Evolutionary conservation across 2,797 vertebrate genomes (phyloP).

Genomic region (Acridotheres tristis): DNA sequence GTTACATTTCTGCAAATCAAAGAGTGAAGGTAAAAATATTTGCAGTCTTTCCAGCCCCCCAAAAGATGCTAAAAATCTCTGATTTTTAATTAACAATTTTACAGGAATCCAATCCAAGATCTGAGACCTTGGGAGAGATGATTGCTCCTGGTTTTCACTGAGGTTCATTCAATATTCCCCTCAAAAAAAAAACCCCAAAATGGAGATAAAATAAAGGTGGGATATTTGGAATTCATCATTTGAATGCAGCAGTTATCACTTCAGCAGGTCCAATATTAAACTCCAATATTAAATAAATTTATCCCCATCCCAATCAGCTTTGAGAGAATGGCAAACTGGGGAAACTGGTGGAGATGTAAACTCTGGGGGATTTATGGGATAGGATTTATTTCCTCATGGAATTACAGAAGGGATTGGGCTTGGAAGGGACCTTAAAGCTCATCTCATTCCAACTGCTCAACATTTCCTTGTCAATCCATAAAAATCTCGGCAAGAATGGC

Average conservation of each 20-base stretch:
- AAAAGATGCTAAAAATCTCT: not conserved
- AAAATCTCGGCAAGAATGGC: not conserved
- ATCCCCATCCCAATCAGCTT: not conserved
- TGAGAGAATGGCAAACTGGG: not conserved
- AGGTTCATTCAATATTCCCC: not conserved
- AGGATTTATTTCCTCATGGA: no score
- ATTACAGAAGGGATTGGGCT: not conserved
- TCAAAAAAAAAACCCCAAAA: not conserved
- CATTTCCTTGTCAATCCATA: fast-evolving
- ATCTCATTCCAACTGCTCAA: not conserved
- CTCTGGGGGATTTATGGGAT: not conserved
- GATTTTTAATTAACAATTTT: not conserved
- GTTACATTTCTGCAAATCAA: not conserved
- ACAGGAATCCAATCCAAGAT: not conserved
- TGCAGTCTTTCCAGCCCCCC: fast-evolving
- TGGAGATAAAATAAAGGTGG: not conserved
- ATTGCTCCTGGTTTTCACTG: not conserved
- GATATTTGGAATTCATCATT: not conserved
- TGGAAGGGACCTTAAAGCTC: not conserved
- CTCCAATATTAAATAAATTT: not conserved
- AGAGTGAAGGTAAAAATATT: not conserved
- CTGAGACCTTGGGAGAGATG: not conserved
- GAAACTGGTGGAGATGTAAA: not conserved
- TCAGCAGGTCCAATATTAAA: not conserved
- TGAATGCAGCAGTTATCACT: not conserved